Percentiles rank a stretch among this genome's conserved stretches.
phyloP scores from a whole-genome alignment of 2,888 invertebrate species.

The Listrodromus nycthemerus region DNA sequence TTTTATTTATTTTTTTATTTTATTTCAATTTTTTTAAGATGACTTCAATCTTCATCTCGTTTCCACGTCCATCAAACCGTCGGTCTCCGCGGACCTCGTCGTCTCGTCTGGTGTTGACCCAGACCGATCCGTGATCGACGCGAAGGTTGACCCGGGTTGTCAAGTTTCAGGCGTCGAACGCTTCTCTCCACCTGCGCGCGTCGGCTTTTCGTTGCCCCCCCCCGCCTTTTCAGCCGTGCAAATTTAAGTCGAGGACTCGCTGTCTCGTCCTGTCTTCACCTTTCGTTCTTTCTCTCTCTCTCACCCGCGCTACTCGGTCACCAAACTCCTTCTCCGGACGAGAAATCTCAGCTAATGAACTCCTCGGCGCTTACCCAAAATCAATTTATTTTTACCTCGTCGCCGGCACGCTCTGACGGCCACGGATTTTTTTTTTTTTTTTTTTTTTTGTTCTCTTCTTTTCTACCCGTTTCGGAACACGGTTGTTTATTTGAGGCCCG shows the following conservation, averaged over 20 bases:
- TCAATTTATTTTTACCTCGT: slow-evolving; percentile 9
- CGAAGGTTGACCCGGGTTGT: slow-evolving; percentile 77
- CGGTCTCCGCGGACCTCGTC: slow-evolving; percentile 64
- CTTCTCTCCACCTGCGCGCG: slow-evolving; percentile 22
- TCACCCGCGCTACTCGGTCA: slow-evolving; percentile 24
- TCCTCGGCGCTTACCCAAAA: slow-evolving; percentile 36
- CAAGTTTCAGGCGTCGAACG: slow-evolving; percentile 60
- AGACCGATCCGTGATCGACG: slow-evolving; percentile 69
- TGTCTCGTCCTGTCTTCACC: slow-evolving; percentile 3
- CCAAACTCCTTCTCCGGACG: slow-evolving; percentile 31
- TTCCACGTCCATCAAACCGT: slow-evolving; percentile 17
- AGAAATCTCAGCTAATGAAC: slow-evolving; percentile 24
- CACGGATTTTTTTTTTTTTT: neutral
- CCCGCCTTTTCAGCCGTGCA: neutral
- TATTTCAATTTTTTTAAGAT: too few relatives aligned
- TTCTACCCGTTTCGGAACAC: neutral
- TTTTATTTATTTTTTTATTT: slow-evolving; percentile 67
- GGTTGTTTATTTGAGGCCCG: neutral
- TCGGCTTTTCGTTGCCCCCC: neutral
- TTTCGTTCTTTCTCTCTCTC: slow-evolving; percentile 13
- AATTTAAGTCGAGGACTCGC: slow-evolving; percentile 22
- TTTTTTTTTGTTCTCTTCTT: neutral
- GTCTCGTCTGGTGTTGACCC: slow-evolving; percentile 73
- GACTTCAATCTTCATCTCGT: slow-evolving; percentile 75
- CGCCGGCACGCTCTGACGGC: neutral